phyloP scores from a whole-genome alignment of 2,113 vertebrate species.

The Procavia capensis region DNA sequence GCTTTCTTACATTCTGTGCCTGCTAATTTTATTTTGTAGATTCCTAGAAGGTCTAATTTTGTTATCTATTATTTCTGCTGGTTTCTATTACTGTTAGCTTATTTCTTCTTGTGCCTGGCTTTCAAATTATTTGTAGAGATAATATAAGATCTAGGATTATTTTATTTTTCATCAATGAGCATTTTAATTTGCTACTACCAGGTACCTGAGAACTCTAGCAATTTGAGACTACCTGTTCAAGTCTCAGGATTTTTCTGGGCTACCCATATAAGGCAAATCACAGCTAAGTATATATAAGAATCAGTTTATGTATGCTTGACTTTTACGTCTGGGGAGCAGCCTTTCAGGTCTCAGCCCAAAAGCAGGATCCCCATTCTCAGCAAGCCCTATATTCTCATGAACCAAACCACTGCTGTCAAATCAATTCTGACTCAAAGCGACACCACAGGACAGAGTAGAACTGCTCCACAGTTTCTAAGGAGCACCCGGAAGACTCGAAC shows the following conservation, averaged over 20 bases:
- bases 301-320: neutral
- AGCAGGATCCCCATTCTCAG: neutral
- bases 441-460: too few relatives aligned
- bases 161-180: neutral
- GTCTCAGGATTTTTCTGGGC: neutral
- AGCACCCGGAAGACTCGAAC: too few relatives aligned
- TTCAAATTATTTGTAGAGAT: slow-evolving; percentile 29
- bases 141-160: neutral
- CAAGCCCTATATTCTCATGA: neutral
- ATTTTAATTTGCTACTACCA: neutral
- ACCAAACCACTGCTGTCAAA: too few relatives aligned
- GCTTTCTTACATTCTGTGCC: neutral
- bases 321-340: neutral
- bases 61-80: neutral
- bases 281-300: neutral
- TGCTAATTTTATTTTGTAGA: neutral
- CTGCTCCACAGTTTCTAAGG: too few relatives aligned
- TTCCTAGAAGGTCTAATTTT: neutral
- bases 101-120: neutral
- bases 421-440: too few relatives aligned
- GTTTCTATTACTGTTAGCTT: neutral
- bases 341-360: neutral
- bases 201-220: neutral
- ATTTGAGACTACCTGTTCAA: neutral
- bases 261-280: neutral